Conservation (phyloP, 2,113 vertebrate species). For the Dolichallabes microphthalmus region DNA sequence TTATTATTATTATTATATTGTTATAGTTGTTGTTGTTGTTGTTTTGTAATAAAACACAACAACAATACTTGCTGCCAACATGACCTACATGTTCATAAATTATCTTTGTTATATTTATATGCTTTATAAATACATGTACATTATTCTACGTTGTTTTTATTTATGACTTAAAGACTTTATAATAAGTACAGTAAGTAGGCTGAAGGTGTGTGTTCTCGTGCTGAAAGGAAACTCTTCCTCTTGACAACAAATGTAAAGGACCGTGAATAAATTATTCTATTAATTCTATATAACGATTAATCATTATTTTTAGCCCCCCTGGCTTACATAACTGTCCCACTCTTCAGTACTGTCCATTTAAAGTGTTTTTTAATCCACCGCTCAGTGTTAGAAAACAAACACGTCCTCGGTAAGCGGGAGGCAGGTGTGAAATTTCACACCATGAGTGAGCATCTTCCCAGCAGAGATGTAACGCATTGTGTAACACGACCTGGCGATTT, state of each 20-base stretch:
- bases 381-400: slow-evolving; percentile 56
- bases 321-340: not conserved
- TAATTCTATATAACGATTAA: too few species aligned
- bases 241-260: not conserved
- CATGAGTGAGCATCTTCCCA: slow-evolving; percentile 57
- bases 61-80: too few species aligned
- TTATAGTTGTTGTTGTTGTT: too few species aligned
- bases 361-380: not conserved
- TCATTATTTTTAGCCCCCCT: too few species aligned
- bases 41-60: too few species aligned
- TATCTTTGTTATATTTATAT: too few species aligned
- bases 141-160: too few species aligned
- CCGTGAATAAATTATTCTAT: not conserved
- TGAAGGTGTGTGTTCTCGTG: not conserved
- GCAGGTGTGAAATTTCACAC: slow-evolving; percentile 70
- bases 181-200: not conserved
- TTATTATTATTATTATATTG: too few species aligned
- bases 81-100: too few species aligned
- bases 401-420: slow-evolving; percentile 51
- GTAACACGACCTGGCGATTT: slow-evolving; percentile 33
- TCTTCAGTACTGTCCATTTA: not conserved
- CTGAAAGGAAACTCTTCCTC: not conserved
- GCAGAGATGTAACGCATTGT: slow-evolving; percentile 64
- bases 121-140: too few species aligned
- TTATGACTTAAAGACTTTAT: not conserved